Percentiles rank a stretch among this genome's conserved stretches.
These are phyloP conservation scores for Gastracanthus pulcherrimus DNA, from an alignment of 2,888 invertebrate genomes.

Conservation along the genomic window DNA sequence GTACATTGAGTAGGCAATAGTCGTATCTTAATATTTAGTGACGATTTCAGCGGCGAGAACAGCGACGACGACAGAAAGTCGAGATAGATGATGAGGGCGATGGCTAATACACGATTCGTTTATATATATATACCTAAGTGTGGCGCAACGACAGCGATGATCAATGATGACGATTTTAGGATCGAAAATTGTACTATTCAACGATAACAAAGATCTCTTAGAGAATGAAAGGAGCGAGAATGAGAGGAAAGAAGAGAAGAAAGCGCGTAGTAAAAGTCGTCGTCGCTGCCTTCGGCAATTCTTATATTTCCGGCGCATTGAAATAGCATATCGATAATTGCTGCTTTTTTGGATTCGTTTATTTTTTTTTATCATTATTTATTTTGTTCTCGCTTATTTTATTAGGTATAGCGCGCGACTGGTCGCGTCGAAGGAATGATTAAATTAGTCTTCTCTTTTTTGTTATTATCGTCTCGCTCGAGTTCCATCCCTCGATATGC, in stretches of 20 bases:
- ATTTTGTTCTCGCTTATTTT: conserved; percentile 58
- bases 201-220: conserved; percentile 38
- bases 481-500: conserved; percentile 51
- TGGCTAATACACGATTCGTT: conserved; percentile 17
- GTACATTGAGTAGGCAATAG: conserved; percentile 78
- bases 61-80: conserved; percentile 58
- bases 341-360: conserved; percentile 63
- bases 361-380: conserved; percentile 19
- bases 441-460: conserved; percentile 58
- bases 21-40: conserved; percentile 75
- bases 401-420: conserved; percentile 64
- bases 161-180: conserved; percentile 17
- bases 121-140: conserved; percentile 29
- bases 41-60: conserved; percentile 60
- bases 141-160: conserved; percentile 59
- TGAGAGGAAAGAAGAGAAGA: background rate
- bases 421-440: conserved; percentile 70
- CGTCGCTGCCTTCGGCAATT: conserved; percentile 61
- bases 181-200: conserved; percentile 43
- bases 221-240: background rate
- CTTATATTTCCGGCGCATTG: conserved; percentile 59
- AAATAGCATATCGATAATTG: conserved; percentile 63
- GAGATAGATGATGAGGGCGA: conserved; percentile 13
- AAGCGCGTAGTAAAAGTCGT: conserved; percentile 29
- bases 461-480: conserved; percentile 42